Evolutionary conservation across 2,113 vertebrate species (phyloP).

Genomic region (Muntiacus reevesi): DNA sequence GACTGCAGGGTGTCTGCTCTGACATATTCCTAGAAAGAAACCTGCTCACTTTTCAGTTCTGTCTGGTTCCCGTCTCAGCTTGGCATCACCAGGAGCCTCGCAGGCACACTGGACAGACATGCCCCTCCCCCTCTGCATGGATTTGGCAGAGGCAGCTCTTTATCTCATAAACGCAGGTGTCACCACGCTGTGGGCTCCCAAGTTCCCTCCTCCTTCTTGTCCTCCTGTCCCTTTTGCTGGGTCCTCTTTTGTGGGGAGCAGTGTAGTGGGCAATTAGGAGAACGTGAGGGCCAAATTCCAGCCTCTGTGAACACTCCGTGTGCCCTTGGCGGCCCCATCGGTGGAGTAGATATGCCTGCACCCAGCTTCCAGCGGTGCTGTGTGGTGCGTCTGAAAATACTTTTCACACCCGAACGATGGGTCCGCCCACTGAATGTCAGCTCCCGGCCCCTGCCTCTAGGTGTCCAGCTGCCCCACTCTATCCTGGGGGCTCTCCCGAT

Average conservation of each 20-base stretch:
- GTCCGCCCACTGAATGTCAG: accelerated
- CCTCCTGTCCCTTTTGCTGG: neutral
- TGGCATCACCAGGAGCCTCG: accelerated
- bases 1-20: neutral
- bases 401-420: accelerated
- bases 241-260: neutral
- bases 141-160: accelerated
- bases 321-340: too few species aligned
- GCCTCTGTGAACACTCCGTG: accelerated
- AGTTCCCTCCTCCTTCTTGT: neutral
- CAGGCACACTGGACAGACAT: too few species aligned
- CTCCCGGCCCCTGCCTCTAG: neutral
- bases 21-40: neutral
- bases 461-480: neutral
- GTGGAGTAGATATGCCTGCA: neutral
- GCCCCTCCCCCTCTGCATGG: accelerated
- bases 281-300: neutral
- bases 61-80: neutral
- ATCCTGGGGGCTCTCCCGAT: too few species aligned
- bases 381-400: accelerated
- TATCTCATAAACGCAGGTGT: accelerated
- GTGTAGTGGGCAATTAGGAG: neutral
- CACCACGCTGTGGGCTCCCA: neutral
- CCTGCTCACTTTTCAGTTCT: too few species aligned
- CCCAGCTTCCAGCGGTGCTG: accelerated